These are phyloP conservation scores for Agapornis canus DNA, from an alignment of 2,797 vertebrate genomes.

Conservation along the genomic window DNA sequence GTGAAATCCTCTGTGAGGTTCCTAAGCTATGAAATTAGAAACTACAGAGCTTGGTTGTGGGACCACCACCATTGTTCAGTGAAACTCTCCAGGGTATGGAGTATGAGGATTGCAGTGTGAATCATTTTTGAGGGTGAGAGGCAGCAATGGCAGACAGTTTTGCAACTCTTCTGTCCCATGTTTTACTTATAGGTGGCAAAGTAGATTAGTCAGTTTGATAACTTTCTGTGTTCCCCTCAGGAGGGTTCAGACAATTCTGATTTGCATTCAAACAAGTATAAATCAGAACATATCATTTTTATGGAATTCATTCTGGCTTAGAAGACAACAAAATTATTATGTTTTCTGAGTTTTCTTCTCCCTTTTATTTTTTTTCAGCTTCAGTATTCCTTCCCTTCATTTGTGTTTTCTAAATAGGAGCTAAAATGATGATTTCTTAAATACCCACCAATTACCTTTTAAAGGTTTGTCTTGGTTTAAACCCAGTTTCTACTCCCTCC, in stretches of 20 bases:
- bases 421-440: constrained; percentile 18
- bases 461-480: not conserved
- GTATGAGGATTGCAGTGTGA: not conserved
- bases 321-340: not conserved
- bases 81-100: not conserved
- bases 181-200: not conserved
- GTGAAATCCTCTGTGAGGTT: not conserved
- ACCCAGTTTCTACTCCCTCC: too few relatives aligned
- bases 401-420: not conserved
- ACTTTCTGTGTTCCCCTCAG: not conserved
- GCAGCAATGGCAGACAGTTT: not conserved
- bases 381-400: not conserved
- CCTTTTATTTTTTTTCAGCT: not conserved
- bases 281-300: not conserved
- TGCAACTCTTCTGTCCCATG: not conserved
- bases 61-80: not conserved
- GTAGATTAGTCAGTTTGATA: not conserved
- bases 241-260: not conserved
- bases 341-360: not conserved
- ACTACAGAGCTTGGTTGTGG: not conserved
- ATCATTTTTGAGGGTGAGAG: not conserved
- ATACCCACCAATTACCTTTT: constrained; percentile 21
- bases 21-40: not conserved
- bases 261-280: not conserved
- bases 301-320: not conserved